Evolutionary conservation across 2,113 vertebrate species (phyloP).

Genomic region (Nicator chloris): DNA sequence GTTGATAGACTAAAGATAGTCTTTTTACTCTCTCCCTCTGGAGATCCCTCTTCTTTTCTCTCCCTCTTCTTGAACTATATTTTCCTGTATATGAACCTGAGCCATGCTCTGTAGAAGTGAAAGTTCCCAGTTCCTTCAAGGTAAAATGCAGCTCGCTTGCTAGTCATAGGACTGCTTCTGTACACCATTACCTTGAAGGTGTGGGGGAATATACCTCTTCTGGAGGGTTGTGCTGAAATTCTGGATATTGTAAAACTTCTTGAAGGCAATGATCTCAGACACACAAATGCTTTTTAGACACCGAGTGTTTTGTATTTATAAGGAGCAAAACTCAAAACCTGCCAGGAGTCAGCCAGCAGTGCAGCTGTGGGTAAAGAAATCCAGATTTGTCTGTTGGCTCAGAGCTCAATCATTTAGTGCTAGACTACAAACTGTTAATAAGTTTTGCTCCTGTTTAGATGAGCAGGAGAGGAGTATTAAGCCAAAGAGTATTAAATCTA

Average conservation of each 20-base stretch:
- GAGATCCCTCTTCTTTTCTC: neutral
- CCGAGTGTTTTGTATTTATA: neutral
- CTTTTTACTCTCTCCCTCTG: neutral
- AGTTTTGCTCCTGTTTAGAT: neutral
- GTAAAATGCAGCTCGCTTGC: neutral
- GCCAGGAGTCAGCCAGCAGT: neutral
- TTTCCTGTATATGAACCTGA: neutral
- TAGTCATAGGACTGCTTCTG: neutral
- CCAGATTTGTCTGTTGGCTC: neutral
- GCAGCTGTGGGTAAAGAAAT: neutral
- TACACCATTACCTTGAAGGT: neutral
- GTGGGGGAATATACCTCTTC: neutral
- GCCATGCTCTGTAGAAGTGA: neutral
- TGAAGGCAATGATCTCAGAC: neutral
- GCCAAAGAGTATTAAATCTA: neutral
- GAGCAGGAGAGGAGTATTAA: neutral
- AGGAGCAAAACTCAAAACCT: neutral
- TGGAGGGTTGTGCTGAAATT: neutral
- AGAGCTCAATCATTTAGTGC: neutral
- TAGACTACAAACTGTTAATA: neutral
- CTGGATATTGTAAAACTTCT: neutral
- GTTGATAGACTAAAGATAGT: neutral
- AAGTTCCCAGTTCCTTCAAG: neutral
- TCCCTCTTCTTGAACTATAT: neutral
- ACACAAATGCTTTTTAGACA: neutral